Percentiles rank a stretch among this genome's conserved stretches.
Evolutionary conservation across 37 sponge, comb jelly and placozoan species (phyloP).

Genomic region (Agelas oroides): DNA sequence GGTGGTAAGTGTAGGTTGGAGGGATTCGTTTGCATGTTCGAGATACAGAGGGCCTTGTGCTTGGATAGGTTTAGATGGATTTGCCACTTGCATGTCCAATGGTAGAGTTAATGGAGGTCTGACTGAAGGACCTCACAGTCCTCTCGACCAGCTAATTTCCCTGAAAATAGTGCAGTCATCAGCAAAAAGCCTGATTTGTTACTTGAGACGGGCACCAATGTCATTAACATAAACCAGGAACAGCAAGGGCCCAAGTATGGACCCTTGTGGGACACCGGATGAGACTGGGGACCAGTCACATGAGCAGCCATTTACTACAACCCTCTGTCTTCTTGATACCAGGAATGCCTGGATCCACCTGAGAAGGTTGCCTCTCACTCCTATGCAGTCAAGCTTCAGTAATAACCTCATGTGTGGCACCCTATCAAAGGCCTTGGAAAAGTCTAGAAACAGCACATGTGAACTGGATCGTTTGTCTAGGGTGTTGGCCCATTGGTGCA

Average conservation of each 20-base stretch:
- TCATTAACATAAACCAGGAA: constrained; percentile 47
- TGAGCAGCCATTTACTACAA: not conserved
- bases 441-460: constrained; percentile 41
- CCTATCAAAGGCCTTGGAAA: constrained; percentile 47
- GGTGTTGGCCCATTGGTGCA: constrained; percentile 33
- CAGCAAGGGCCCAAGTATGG: constrained; percentile 42
- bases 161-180: constrained; percentile 39
- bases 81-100: constrained; percentile 16
- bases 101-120: not conserved
- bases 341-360: constrained; percentile 12
- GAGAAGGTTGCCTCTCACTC: constrained; percentile 5
- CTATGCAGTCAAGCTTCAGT: constrained; percentile 27
- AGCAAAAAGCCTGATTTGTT: constrained; percentile 14
- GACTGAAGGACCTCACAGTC: not conserved
- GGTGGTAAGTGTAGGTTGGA: too few species aligned
- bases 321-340: not conserved
- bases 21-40: too few species aligned
- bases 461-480: constrained; percentile 4
- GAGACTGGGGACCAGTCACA: not conserved
- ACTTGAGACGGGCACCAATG: constrained; percentile 6
- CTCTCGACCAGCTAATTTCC: not conserved
- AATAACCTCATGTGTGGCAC: constrained; percentile 31
- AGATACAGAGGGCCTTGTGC: too few species aligned
- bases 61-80: not conserved
- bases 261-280: constrained; percentile 38